Evolutionary conservation across 2,113 vertebrate genomes (phyloP).

Genomic region (Cyprinodon variegatus): DNA sequence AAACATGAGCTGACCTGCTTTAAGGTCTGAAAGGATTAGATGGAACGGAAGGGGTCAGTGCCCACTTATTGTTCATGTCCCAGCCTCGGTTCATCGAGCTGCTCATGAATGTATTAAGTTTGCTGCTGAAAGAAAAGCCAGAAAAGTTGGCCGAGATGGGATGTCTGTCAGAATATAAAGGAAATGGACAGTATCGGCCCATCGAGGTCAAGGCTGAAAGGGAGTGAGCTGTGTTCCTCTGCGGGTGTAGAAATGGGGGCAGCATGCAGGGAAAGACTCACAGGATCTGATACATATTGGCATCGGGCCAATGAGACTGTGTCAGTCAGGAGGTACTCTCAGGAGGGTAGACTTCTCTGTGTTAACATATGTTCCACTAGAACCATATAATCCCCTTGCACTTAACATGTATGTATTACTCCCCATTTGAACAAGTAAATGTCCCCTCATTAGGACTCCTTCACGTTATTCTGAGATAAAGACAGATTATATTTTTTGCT

Average conservation of each 20-base stretch:
- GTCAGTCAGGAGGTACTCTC: slow-evolving; percentile 51
- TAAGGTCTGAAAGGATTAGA: slow-evolving; percentile 17
- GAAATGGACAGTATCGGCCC: slow-evolving; percentile 57
- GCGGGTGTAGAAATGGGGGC: slow-evolving; percentile 24
- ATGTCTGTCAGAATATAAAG: slow-evolving; percentile 62
- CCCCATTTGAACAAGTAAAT: slow-evolving; percentile 28
- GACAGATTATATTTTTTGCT: background rate
- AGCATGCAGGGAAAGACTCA: slow-evolving; percentile 40
- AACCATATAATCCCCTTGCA: slow-evolving; percentile 56
- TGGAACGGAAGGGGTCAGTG: slow-evolving; percentile 10
- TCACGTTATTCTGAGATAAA: background rate
- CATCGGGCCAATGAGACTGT: slow-evolving; percentile 52
- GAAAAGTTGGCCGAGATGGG: slow-evolving; percentile 30
- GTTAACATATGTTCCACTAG: slow-evolving; percentile 70
- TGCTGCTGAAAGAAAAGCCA: slow-evolving; percentile 9
- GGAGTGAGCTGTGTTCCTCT: slow-evolving; percentile 39
- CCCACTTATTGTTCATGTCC: slow-evolving; percentile 48
- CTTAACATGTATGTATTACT: slow-evolving; percentile 39
- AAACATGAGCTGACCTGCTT: slow-evolving; percentile 66
- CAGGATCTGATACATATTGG: slow-evolving; percentile 62
- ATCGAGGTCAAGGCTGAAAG: slow-evolving; percentile 67
- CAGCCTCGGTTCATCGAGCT: slow-evolving; percentile 30
- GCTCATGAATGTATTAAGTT: slow-evolving; percentile 25
- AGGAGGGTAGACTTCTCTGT: slow-evolving; percentile 49
- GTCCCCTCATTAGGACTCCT: background rate